A percentile compares a stretch with the other conserved stretches of the same genome.
These are phyloP conservation scores for Sclerodermus sp. DNA, from an alignment of 2,888 invertebrate genomes.

Conservation along the genomic window DNA sequence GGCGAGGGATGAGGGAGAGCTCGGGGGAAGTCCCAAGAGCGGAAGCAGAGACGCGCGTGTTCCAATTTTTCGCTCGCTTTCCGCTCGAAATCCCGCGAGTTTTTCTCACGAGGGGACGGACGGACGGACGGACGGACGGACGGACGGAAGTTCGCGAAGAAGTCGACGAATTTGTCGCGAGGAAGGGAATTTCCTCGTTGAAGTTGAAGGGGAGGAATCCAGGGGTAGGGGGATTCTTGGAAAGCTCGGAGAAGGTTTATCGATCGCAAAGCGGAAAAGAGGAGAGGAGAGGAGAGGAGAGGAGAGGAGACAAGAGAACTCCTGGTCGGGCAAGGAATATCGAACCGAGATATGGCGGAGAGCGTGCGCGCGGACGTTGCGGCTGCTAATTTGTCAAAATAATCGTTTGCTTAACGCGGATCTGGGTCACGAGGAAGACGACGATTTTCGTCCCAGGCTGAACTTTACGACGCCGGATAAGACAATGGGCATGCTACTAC, in stretches of 20 bases:
- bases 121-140: too few species aligned
- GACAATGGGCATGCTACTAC: too few species aligned
- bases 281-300: neutral
- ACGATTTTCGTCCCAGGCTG: slow-evolving; percentile 26
- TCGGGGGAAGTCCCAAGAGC: too few species aligned
- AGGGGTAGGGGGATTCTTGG: neutral
- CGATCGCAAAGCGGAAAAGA: neutral
- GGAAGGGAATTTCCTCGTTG: too few species aligned
- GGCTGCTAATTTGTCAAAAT: slow-evolving; percentile 26
- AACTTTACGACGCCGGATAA: neutral
- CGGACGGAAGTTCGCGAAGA: too few species aligned
- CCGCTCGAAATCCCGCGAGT: too few species aligned
- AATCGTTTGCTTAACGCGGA: slow-evolving; percentile 23
- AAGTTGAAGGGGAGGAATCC: neutral
- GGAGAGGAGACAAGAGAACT: too few species aligned
- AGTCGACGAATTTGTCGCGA: too few species aligned
- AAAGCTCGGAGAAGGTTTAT: neutral
- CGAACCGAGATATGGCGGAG: neutral
- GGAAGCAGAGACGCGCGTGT: too few species aligned
- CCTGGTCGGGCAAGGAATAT: neutral
- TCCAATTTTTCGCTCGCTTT: too few species aligned
- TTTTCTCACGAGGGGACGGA: too few species aligned
- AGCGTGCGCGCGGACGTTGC: neutral
- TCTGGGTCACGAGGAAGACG: slow-evolving; percentile 28
- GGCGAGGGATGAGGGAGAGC: too few species aligned